Conservation (phyloP, 2,888 invertebrate species). For the Synanthedon myopaeformis region DNA sequence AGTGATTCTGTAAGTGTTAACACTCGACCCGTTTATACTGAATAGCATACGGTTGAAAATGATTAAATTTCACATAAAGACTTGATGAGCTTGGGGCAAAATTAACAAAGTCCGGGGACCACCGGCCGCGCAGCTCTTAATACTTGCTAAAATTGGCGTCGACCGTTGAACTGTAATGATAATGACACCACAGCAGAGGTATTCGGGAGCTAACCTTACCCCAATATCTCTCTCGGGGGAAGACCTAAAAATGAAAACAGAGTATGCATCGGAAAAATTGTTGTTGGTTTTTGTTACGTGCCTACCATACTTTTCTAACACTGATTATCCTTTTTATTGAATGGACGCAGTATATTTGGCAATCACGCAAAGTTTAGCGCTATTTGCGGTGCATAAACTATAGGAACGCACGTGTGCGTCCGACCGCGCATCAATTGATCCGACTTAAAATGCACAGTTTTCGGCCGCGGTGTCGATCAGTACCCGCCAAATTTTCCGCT, state of each 20-base stretch:
- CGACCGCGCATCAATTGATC: slow-evolving; percentile 61
- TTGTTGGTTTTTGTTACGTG: too few relatives aligned
- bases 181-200: slow-evolving; percentile 49
- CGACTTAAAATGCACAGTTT: slow-evolving; percentile 62
- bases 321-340: too few relatives aligned
- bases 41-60: slow-evolving; percentile 3
- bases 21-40: background rate
- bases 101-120: slow-evolving; percentile 48
- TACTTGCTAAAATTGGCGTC: slow-evolving; percentile 50
- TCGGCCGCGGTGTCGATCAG: slow-evolving; percentile 53
- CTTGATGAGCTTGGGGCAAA: slow-evolving; percentile 35
- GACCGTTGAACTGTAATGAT: slow-evolving; percentile 55
- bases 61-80: slow-evolving; percentile 32
- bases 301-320: too few relatives aligned
- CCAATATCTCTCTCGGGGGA: slow-evolving; percentile 59
- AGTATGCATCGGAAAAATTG: too few relatives aligned
- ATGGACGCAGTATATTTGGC: slow-evolving; percentile 37
- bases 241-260: slow-evolving; percentile 35
- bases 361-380: slow-evolving; percentile 57
- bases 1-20: background rate
- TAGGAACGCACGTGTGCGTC: slow-evolving; percentile 47
- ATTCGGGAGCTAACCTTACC: slow-evolving; percentile 44
- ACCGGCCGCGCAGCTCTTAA: slow-evolving; percentile 44
- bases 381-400: slow-evolving; percentile 66
- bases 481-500: slow-evolving; percentile 57